A percentile compares a stretch with the other conserved stretches of the same genome.
These are phyloP conservation scores for Notothenia coriiceps DNA, from an alignment of 2,113 vertebrate species.

Conservation along the genomic window DNA sequence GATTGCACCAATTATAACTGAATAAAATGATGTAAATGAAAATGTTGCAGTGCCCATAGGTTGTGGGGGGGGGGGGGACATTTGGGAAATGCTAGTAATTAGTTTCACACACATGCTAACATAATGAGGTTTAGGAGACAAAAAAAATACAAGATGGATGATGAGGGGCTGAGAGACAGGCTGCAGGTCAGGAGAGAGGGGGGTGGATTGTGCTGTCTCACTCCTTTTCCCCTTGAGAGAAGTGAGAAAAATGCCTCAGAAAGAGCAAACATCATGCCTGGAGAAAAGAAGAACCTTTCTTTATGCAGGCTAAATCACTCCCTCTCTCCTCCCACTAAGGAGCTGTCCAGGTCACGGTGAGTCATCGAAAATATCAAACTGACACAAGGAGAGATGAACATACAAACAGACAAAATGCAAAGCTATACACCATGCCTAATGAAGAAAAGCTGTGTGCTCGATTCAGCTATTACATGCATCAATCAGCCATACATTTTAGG, in stretches of 20 bases:
- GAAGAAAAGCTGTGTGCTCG: background rate
- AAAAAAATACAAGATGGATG: background rate
- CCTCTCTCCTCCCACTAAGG: constrained; percentile 39
- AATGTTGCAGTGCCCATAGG: constrained; percentile 5
- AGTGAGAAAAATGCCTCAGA: constrained; percentile 8
- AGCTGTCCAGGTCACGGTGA: constrained; percentile 44
- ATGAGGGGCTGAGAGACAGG: background rate
- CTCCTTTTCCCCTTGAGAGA: background rate
- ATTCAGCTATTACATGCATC: background rate
- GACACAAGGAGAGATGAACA: constrained; percentile 5
- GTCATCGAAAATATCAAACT: constrained; percentile 49
- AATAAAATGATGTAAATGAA: constrained; percentile 13
- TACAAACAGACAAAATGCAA: constrained; percentile 22
- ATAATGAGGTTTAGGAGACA: constrained; percentile 4
- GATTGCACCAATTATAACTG: constrained; percentile 12
- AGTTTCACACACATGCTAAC: constrained; percentile 15
- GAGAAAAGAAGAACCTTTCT: constrained; percentile 16
- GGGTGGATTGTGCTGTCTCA: background rate
- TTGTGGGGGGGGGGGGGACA: background rate
- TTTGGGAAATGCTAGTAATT: constrained; percentile 3
- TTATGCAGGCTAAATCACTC: constrained; percentile 16
- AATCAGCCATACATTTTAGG: background rate
- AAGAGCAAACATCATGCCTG: constrained; percentile 8
- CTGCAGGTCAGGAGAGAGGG: constrained; percentile 36
- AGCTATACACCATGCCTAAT: constrained; percentile 23